phyloP scores from a whole-genome alignment of 2,888 invertebrate species.

The Drosophila melanocephala region DNA sequence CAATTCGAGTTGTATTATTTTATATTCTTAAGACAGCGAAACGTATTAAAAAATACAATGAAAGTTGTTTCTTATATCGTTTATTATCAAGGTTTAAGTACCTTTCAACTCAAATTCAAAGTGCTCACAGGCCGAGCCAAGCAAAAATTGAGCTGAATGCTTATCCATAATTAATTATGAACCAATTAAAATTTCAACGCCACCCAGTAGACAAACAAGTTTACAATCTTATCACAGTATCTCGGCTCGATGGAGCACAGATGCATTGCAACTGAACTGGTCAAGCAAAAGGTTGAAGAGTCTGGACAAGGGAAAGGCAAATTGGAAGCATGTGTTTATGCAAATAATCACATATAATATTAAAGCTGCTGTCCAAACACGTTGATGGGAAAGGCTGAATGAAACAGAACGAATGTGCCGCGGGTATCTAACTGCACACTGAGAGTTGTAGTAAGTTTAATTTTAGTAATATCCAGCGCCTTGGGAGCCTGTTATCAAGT shows the following conservation, averaged over 20 bases:
- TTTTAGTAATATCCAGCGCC: conserved; percentile 20
- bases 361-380: conserved; percentile 3
- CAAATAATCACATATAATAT: not conserved
- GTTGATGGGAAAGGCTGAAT: conserved; percentile 10
- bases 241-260: conserved; percentile 35
- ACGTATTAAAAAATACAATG: not conserved
- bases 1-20: not conserved
- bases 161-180: conserved; percentile 15
- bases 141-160: not conserved
- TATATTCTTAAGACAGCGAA: not conserved
- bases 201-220: conserved; percentile 49
- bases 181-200: conserved; percentile 18
- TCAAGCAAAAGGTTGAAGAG: conserved; percentile 5
- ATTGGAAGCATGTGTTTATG: conserved; percentile 1
- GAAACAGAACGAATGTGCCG: conserved; percentile 13
- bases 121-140: conserved; percentile 1
- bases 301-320: conserved; percentile 35
- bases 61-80: not conserved
- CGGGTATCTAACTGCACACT: conserved; percentile 46
- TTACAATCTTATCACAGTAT: conserved; percentile 67
- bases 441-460: not conserved
- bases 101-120: not conserved
- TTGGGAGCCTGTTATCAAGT: conserved; percentile 31
- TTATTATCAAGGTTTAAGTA: not conserved
- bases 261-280: conserved; percentile 26